Percentiles rank a stretch among this genome's conserved stretches.
phyloP scores from a whole-genome alignment of 2,888 invertebrate genomes.

The Sarcophaga subvicina region DNA sequence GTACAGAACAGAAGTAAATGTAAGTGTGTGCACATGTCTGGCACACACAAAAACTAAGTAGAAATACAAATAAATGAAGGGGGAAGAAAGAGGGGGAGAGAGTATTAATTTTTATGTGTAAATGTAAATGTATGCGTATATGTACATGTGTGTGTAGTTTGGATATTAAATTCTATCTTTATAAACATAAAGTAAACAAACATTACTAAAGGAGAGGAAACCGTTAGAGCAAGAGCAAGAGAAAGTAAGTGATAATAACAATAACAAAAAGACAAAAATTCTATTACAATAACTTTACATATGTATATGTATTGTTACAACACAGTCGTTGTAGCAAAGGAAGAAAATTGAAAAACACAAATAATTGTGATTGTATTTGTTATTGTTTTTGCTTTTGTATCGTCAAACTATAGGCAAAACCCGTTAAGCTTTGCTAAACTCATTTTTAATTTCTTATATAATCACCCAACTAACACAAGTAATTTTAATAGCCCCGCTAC shows the following conservation, averaged over 20 bases:
- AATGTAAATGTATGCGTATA: neutral
- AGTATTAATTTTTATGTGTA: neutral
- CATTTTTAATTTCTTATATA: too few relatives aligned
- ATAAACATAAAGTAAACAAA: neutral
- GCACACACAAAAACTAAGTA: neutral
- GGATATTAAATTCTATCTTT: neutral
- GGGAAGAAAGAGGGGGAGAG: too few relatives aligned
- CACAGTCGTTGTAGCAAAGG: neutral
- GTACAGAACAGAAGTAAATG: neutral
- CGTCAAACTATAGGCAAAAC: too few relatives aligned
- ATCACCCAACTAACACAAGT: too few relatives aligned
- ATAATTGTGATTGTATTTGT: too few relatives aligned
- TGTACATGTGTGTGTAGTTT: neutral
- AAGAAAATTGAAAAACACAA: too few relatives aligned
- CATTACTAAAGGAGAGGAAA: neutral
- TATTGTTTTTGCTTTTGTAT: too few relatives aligned
- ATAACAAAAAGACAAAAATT: neutral
- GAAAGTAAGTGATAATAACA: neutral
- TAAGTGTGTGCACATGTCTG: neutral
- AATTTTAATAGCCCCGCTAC: too few relatives aligned
- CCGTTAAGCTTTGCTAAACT: too few relatives aligned
- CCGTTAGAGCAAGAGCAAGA: neutral
- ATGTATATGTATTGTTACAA: neutral
- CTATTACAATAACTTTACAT: conserved; percentile 35
- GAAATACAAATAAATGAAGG: neutral